phyloP scores from a whole-genome alignment of 2,113 vertebrate genomes.

The Vulpes ferrilata region DNA sequence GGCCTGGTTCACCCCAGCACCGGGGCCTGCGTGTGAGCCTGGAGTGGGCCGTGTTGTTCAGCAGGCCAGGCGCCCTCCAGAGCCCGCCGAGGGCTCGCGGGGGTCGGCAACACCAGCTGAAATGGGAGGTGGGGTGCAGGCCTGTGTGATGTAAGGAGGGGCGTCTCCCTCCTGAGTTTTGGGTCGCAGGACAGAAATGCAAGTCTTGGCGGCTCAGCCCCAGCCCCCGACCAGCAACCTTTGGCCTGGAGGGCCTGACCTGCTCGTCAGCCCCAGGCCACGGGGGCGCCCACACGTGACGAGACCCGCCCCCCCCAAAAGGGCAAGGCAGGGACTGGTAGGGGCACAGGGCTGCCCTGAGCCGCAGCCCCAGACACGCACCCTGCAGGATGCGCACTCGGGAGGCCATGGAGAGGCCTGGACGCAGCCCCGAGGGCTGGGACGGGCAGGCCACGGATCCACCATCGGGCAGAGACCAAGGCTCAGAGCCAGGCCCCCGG shows the following conservation, averaged over 20 bases:
- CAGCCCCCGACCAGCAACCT: neutral
- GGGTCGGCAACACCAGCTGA: neutral
- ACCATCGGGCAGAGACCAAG: rapidly evolving
- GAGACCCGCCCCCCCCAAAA: neutral
- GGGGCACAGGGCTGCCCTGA: neutral
- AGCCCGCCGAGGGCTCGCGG: rapidly evolving
- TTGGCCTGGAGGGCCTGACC: neutral
- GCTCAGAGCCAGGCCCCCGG: neutral
- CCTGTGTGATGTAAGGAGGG: neutral
- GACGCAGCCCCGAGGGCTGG: rapidly evolving
- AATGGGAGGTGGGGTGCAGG: neutral
- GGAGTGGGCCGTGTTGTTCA: rapidly evolving
- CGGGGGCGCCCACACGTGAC: rapidly evolving
- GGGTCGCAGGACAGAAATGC: rapidly evolving
- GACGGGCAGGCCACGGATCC: rapidly evolving
- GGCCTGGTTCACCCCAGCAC: too few species aligned
- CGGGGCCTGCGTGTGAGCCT: rapidly evolving
- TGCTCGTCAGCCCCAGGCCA: rapidly evolving
- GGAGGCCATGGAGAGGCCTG: neutral
- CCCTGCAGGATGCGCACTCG: rapidly evolving
- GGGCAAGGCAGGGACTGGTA: rapidly evolving
- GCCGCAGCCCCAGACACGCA: neutral
- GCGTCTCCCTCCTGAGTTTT: neutral
- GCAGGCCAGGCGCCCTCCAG: neutral
- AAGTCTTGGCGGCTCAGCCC: neutral